Conservation (phyloP, 2,797 vertebrate genomes). For the Syngnathus acus region DNA sequence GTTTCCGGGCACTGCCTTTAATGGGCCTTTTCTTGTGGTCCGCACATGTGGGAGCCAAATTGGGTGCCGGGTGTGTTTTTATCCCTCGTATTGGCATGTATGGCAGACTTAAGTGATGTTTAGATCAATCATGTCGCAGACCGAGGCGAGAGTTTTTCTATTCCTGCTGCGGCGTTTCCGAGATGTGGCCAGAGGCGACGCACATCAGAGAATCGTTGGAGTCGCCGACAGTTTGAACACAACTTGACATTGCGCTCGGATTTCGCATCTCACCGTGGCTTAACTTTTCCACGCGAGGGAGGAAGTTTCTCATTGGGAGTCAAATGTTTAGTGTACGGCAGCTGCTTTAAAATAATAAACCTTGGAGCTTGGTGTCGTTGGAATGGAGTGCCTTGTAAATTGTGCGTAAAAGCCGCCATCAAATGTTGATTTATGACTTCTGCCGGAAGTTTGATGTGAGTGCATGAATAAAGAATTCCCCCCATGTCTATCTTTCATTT, state of each 20-base stretch:
- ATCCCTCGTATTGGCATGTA: slow-evolving; percentile 49
- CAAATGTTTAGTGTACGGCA: slow-evolving; percentile 16
- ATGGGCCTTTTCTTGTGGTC: slow-evolving; percentile 76
- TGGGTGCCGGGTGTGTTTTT: slow-evolving; percentile 44
- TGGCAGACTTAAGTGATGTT: slow-evolving; percentile 55
- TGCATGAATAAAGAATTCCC: background rate
- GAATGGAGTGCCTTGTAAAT: background rate
- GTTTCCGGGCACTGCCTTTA: slow-evolving; percentile 70
- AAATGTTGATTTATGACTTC: background rate
- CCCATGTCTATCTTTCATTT: background rate
- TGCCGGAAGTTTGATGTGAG: background rate
- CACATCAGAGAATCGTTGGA: slow-evolving; percentile 54
- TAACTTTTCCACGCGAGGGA: slow-evolving; percentile 23
- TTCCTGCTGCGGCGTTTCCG: slow-evolving; percentile 53
- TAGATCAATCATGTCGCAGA: slow-evolving; percentile 59
- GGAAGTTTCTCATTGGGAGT: slow-evolving; percentile 19
- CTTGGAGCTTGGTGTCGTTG: slow-evolving; percentile 6
- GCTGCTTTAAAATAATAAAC: slow-evolving; percentile 10
- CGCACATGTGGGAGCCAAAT: slow-evolving; percentile 70
- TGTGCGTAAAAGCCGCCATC: background rate
- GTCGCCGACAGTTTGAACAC: slow-evolving; percentile 42
- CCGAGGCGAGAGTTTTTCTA: slow-evolving; percentile 51
- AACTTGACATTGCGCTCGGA: slow-evolving; percentile 21
- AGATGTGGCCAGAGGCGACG: slow-evolving; percentile 55
- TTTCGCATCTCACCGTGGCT: slow-evolving; percentile 35